phyloP scores from a whole-genome alignment of 2,113 vertebrate genomes.

The Atractosteus spatula region DNA sequence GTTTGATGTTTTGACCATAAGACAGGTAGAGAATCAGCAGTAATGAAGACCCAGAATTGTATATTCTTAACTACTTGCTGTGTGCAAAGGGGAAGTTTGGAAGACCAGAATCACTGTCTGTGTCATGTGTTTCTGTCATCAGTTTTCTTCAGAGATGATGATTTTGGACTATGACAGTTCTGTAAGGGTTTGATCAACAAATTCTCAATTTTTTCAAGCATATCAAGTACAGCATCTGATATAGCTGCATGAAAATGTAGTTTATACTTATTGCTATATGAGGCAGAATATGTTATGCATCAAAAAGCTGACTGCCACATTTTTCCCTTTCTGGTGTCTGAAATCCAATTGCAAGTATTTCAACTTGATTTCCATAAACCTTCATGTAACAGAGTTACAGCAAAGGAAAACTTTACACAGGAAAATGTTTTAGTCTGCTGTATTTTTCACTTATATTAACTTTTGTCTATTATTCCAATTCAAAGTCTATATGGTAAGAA shows the following conservation, averaged over 20 bases:
- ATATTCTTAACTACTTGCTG: not conserved
- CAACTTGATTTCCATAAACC: constrained; percentile 6
- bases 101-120: not conserved
- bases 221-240: constrained; percentile 30
- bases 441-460: not conserved
- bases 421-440: constrained; percentile 1
- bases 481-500: constrained; percentile 2
- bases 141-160: not conserved
- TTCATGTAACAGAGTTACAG: constrained; percentile 5
- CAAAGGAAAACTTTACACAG: not conserved
- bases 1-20: not conserved
- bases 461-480: constrained; percentile 9
- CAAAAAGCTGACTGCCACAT: not conserved
- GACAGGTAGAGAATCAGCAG: constrained; percentile 1
- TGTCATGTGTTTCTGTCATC: constrained; percentile 21
- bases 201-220: constrained; percentile 14
- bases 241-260: too few species aligned
- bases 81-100: not conserved
- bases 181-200: constrained; percentile 28
- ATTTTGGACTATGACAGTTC: constrained; percentile 19
- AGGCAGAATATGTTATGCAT: constrained; percentile 3
- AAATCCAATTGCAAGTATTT: constrained; percentile 10
- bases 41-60: constrained; percentile 2
- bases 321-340: not conserved
- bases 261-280: too few species aligned